Evolutionary conservation across 2,888 invertebrate genomes (phyloP), one percentile per base, ranked within the genome.

Genomic region (Cylloceria caligata): DNA sequence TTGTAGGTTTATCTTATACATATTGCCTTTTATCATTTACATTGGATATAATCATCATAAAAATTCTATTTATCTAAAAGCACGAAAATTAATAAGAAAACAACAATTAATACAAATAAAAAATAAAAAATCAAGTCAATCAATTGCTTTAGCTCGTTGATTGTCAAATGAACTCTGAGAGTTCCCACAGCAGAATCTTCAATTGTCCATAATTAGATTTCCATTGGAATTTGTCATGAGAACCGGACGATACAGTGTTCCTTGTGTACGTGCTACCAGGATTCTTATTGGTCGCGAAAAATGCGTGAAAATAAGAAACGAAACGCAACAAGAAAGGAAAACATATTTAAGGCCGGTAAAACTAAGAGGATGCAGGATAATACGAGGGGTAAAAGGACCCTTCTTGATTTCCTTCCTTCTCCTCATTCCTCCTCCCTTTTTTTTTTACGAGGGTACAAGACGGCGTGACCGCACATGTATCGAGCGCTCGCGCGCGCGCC

Each of bases 401-500:
- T 85, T 80, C 82, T 83, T 69, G 80, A 83, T 84, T 84, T 83
- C 83, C 81, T 81, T 77, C 69, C 47, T 52, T 75, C 67, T 36
- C 62, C 73, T 81, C 52, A n/a, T 57, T 39, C n/a, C 64, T 78
- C 47, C 81, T 75, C 84, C 84, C 84, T 84, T 62, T 79, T 82
- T 86, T 88, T 89, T 88, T 89, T 89, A 89, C 88, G 89, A 89
- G 88, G 85, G 86, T 85, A 84, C 88, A 89, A 88, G 88, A 89
- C 88, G 88, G 87, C 88, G 87, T 85, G 87, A 88, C 84, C 87
- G 86, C 87, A 88, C 88, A 89, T 86, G 82, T 83, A 84, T 84
- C 83, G 83, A 77, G 72, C 60, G 52, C 16, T 47, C 67, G 49
- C 71, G 68, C 67, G 80, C 72, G 72, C 81, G 77, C 81, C 78